phyloP scores from a whole-genome alignment of 2,888 invertebrate species.

The Anthrax anthrax region DNA sequence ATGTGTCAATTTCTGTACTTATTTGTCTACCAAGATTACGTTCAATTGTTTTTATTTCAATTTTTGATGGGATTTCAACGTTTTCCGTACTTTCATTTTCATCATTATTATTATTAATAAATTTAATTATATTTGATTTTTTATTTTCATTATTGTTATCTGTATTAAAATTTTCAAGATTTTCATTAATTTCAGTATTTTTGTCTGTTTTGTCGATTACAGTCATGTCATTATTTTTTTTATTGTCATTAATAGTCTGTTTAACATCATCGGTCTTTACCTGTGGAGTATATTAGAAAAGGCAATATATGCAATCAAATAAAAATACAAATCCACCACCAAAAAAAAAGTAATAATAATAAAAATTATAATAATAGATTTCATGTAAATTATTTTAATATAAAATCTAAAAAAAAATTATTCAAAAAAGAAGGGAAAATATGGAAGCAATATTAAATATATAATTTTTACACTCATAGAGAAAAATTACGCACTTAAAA shows the following conservation, averaged over 20 bases:
- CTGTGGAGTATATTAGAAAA: constrained; percentile 11
- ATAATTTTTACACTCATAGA: too few relatives aligned
- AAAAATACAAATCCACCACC: constrained; percentile 5
- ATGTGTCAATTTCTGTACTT: constrained; percentile 29
- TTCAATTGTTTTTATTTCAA: constrained; percentile 29
- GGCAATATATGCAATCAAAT: constrained; percentile 3
- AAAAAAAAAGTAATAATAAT: neutral
- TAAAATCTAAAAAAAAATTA: too few relatives aligned
- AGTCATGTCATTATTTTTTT: constrained; percentile 2
- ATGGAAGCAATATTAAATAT: too few relatives aligned
- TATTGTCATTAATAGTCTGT: constrained; percentile 12
- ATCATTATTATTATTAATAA: neutral
- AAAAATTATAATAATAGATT: too few relatives aligned
- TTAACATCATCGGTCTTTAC: constrained; percentile 13
- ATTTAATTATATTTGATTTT: neutral
- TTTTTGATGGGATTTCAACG: constrained; percentile 15
- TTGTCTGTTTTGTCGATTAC: neutral
- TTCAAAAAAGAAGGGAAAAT: too few relatives aligned
- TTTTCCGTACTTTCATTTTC: neutral
- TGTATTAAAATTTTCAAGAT: constrained; percentile 1
- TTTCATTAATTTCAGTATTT: constrained; percentile 1
- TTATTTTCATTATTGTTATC: neutral
- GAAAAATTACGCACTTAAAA: too few relatives aligned
- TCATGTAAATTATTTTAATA: too few relatives aligned
- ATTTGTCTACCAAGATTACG: constrained; percentile 24